These are phyloP conservation scores for Dendrocincla tyrannina DNA, from an alignment of 2,797 vertebrate genomes.

Conservation along the genomic window DNA sequence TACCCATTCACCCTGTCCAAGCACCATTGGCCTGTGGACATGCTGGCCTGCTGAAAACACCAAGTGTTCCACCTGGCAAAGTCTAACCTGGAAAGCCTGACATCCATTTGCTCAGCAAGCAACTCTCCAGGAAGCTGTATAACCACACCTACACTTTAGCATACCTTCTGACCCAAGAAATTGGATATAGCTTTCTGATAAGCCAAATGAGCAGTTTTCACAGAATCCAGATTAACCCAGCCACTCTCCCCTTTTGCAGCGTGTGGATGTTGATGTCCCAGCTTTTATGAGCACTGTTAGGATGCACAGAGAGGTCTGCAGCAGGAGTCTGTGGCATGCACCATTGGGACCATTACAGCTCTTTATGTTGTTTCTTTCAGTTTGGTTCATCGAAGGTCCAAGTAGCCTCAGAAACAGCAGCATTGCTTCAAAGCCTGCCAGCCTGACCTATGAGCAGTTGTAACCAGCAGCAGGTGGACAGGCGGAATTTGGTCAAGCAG, in stretches of 20 bases:
- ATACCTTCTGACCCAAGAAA: background rate
- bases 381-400: background rate
- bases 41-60: background rate
- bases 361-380: background rate
- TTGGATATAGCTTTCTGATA: background rate
- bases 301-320: background rate
- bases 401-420: background rate
- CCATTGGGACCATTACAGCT: background rate
- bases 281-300: background rate
- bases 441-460: background rate
- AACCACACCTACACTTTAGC: background rate
- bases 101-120: background rate
- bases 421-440: background rate
- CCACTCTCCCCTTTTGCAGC: background rate
- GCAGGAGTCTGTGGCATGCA: accelerated
- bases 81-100: background rate
- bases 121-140: background rate
- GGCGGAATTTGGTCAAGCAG: background rate
- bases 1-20: background rate
- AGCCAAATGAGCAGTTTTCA: background rate
- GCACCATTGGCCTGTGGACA: background rate
- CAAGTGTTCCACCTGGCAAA: background rate
- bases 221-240: background rate
- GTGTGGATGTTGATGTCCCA: background rate
- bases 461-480: background rate